Evolutionary conservation across 2,113 vertebrate species (phyloP).

Genomic region (Noturus placidus): DNA sequence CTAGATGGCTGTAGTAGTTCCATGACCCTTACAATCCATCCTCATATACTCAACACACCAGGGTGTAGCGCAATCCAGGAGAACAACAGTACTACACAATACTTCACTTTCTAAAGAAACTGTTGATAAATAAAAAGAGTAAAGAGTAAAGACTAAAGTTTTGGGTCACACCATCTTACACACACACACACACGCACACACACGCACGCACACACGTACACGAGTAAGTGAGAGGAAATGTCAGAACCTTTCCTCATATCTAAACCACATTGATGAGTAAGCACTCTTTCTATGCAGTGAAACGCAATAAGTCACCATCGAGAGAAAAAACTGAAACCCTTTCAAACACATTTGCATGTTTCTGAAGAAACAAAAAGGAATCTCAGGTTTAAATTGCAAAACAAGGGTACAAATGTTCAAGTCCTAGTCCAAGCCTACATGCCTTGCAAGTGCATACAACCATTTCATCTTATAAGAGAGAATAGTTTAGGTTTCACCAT

Average conservation of each 20-base stretch:
- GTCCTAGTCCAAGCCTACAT: background rate
- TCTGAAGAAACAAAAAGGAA: background rate
- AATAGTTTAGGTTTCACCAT: background rate
- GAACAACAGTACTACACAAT: background rate
- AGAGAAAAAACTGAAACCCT: background rate
- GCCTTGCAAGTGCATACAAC: background rate
- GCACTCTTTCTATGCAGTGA: background rate
- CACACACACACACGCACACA: background rate
- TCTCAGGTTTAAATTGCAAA: background rate
- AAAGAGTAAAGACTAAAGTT: background rate
- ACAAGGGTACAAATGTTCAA: background rate
- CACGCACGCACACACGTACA: background rate
- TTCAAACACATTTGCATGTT: background rate
- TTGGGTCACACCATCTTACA: background rate
- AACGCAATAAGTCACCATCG: background rate
- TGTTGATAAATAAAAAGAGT: background rate
- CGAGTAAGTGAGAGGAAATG: background rate
- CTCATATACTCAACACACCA: background rate
- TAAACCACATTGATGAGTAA: conserved; percentile 18
- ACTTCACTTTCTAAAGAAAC: background rate
- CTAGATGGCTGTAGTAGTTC: background rate
- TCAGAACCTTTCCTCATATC: conserved; percentile 28
- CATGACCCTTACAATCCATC: background rate
- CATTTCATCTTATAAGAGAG: background rate
- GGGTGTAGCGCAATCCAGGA: background rate